phyloP scores from a whole-genome alignment of 2,797 vertebrate genomes.

The Margarornis squamiger region DNA sequence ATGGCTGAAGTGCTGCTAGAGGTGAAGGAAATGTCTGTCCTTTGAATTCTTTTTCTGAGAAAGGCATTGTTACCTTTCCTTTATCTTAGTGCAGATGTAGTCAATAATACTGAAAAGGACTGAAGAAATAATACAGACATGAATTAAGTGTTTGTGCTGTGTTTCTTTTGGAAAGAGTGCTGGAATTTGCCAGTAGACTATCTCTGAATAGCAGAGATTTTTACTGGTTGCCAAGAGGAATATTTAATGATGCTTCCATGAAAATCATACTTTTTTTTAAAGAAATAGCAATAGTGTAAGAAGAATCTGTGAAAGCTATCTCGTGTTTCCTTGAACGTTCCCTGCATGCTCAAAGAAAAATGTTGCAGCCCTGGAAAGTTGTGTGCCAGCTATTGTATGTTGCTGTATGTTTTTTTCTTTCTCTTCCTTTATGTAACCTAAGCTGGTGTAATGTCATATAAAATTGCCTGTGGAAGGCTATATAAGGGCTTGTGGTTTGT shows the following conservation, averaged over 20 bases:
- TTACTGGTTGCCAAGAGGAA: not conserved
- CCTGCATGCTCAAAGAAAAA: not conserved
- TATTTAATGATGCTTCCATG: not conserved
- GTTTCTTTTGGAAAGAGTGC: not conserved
- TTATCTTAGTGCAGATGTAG: not conserved
- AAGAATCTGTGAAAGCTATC: not conserved
- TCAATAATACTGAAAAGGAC: not conserved
- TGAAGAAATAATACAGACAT: not conserved
- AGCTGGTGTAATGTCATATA: not conserved
- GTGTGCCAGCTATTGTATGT: not conserved
- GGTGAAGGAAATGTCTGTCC: not conserved
- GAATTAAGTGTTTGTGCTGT: not conserved
- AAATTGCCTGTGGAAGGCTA: not conserved
- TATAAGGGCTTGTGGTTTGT: not conserved
- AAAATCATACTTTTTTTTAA: not conserved
- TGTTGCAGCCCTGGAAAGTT: rapidly evolving
- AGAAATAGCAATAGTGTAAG: not conserved
- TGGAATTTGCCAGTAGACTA: not conserved
- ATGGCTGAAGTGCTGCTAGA: not conserved
- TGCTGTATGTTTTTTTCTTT: not conserved
- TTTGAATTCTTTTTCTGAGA: not conserved
- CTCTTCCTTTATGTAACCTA: not conserved
- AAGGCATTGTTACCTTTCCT: not conserved
- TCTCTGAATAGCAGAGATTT: not conserved
- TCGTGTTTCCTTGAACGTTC: not conserved